A percentile compares a stretch with the other conserved stretches of the same genome.
These are phyloP conservation scores for Andrena minutula DNA, from an alignment of 2,888 invertebrate genomes.

Conservation along the genomic window DNA sequence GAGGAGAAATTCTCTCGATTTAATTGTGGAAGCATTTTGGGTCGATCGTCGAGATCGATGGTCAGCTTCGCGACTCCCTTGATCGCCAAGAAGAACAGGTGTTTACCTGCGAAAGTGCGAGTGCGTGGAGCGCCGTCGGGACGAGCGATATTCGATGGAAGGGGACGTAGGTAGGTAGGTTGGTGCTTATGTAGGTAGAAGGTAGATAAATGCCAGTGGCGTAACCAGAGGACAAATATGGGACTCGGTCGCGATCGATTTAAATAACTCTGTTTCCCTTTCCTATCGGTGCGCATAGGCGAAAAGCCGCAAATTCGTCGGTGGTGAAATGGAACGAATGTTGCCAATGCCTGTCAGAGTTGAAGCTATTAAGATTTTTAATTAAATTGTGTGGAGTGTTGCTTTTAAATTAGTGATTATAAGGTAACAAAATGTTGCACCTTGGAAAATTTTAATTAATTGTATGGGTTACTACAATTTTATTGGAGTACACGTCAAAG, in stretches of 20 bases:
- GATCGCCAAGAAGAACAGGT: conserved; percentile 54
- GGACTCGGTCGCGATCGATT: conserved; percentile 32
- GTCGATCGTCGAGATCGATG: conserved; percentile 30
- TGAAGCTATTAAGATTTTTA: not conserved
- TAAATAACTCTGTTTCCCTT: conserved; percentile 27
- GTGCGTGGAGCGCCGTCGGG: conserved; percentile 30
- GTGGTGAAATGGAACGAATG: not conserved
- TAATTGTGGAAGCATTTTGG: not conserved
- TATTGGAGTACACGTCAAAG: no score
- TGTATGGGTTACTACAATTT: no score
- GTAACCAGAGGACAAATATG: conserved; percentile 46
- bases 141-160: conserved; percentile 37
- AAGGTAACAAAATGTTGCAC: no score
- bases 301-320: conserved; percentile 14
- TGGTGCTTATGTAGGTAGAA: conserved; percentile 32
- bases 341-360: not conserved
- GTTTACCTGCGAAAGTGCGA: conserved; percentile 66
- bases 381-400: no score
- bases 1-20: not conserved
- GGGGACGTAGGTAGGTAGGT: conserved; percentile 21
- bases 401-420: no score
- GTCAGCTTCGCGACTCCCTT: conserved; percentile 9
- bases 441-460: no score
- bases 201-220: conserved; percentile 33
- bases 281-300: conserved; percentile 1